Evolutionary conservation across 1,140 invertebrate genomes (phyloP).

Genomic region (Venustaconcha ellipsiformis): DNA sequence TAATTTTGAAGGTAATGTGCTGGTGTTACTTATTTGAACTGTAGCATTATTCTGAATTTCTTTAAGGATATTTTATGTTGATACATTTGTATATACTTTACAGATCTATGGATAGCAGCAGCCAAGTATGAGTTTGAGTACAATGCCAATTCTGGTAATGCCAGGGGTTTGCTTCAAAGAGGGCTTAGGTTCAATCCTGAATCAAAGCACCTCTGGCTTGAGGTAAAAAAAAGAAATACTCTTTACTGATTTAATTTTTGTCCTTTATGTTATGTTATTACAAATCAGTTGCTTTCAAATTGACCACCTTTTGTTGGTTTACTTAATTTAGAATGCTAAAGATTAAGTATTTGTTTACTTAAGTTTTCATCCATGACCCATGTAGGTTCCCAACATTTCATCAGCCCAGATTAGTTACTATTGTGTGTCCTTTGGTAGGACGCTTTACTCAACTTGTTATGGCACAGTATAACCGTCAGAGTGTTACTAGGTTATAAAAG

Average conservation of each 20-base stretch:
- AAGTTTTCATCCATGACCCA: background rate
- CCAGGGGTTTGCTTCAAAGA: slow-evolving; percentile 76
- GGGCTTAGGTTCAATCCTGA: slow-evolving; percentile 78
- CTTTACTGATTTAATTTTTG: background rate
- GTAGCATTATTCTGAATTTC: too few relatives aligned
- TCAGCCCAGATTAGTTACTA: too few relatives aligned
- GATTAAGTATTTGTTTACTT: background rate
- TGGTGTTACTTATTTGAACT: too few relatives aligned
- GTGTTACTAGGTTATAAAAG: background rate
- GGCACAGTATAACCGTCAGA: too few relatives aligned
- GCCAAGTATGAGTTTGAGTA: slow-evolving; percentile 82
- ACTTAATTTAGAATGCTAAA: background rate
- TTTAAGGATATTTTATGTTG: too few relatives aligned
- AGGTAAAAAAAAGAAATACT: slow-evolving; percentile 51
- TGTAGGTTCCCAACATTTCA: too few relatives aligned
- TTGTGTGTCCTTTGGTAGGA: too few relatives aligned
- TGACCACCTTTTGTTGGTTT: background rate
- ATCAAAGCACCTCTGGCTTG: slow-evolving; percentile 75
- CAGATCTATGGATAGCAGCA: slow-evolving; percentile 79
- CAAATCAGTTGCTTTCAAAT: too few relatives aligned
- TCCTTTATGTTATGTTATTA: background rate
- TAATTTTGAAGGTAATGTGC: too few relatives aligned
- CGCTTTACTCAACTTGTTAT: too few relatives aligned
- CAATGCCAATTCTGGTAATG: slow-evolving; percentile 76
- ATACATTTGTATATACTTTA: background rate